Evolutionary conservation across 1,140 invertebrate genomes (phyloP).

Genomic region (Lepidotrigona ventralis): DNA sequence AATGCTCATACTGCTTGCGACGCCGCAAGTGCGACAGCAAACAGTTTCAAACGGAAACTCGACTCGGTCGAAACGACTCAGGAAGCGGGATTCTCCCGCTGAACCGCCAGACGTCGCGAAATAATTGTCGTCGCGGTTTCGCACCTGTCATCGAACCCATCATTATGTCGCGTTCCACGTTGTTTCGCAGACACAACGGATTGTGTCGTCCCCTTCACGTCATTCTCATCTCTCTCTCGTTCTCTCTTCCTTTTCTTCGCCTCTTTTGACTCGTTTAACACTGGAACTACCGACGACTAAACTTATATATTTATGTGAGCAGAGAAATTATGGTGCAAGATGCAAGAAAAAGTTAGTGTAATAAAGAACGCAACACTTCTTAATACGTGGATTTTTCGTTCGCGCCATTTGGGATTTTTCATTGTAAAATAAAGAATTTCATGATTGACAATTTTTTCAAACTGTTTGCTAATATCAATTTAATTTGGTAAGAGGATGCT

Average conservation of each 20-base stretch:
- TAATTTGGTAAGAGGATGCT: too few species aligned
- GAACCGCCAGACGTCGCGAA: slow-evolving; percentile 27
- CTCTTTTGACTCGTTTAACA: background rate
- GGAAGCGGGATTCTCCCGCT: slow-evolving; percentile 17
- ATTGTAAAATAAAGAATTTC: too few species aligned
- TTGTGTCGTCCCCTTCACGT: slow-evolving; percentile 33
- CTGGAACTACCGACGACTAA: too few species aligned
- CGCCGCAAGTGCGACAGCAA: background rate
- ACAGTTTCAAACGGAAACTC: background rate
- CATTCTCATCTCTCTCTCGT: background rate
- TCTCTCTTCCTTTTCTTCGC: too few species aligned
- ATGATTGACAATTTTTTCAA: too few species aligned
- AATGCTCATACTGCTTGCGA: background rate
- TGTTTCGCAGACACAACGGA: slow-evolving; percentile 25
- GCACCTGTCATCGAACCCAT: slow-evolving; percentile 45
- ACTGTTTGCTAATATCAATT: too few species aligned
- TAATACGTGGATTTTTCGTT: too few species aligned
- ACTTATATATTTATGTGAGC: too few species aligned
- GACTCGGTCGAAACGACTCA: background rate
- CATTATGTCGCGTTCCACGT: slow-evolving; percentile 38
- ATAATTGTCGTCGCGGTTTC: slow-evolving; percentile 53
- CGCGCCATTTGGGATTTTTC: too few species aligned
- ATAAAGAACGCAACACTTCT: too few species aligned
- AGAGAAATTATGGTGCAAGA: too few species aligned
- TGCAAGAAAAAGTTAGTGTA: too few species aligned